Percentiles rank a stretch among this genome's conserved stretches.
These are phyloP conservation scores for Orycteropus afer DNA, from an alignment of 2,113 vertebrate species.

Conservation along the genomic window DNA sequence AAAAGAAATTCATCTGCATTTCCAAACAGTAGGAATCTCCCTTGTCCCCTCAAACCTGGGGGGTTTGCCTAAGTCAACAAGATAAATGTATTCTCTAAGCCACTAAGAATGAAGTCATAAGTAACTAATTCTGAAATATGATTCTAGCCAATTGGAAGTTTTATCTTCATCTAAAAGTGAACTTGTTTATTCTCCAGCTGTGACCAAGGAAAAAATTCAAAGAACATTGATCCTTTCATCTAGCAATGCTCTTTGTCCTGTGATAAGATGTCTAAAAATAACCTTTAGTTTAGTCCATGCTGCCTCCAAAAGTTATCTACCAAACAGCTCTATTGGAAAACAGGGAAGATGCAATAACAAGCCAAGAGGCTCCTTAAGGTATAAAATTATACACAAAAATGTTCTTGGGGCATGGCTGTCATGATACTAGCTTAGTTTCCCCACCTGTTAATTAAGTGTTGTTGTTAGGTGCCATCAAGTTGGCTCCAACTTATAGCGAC, in stretches of 20 bases:
- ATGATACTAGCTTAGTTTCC: not conserved
- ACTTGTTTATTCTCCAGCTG: conserved; percentile 65
- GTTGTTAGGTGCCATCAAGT: no score
- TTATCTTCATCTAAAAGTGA: conserved; percentile 58
- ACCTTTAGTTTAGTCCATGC: not conserved
- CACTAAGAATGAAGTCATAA: conserved; percentile 62
- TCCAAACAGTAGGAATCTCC: conserved; percentile 15
- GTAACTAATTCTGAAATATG: conserved; percentile 62
- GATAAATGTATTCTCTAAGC: conserved; percentile 65
- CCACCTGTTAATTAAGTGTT: not conserved
- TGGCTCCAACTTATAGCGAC: no score
- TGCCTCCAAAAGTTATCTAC: conserved; percentile 50
- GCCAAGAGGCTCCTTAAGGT: not conserved
- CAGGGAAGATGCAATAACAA: not conserved
- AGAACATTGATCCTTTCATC: conserved; percentile 58
- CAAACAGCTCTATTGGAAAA: not conserved
- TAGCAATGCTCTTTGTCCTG: not conserved
- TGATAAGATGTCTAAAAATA: conserved; percentile 19
- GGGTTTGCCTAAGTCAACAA: conserved; percentile 55
- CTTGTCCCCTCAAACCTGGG: not conserved
- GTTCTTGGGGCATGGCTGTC: not conserved
- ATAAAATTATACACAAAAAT: not conserved
- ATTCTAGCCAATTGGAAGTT: conserved; percentile 51
- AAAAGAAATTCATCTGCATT: conserved; percentile 65
- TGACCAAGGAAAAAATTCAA: conserved; percentile 37